Evolutionary conservation across 92 coral and sea anemone species (phyloP), one percentile per base, ranked within the genome.

Genomic region (Siderastrea siderea): DNA sequence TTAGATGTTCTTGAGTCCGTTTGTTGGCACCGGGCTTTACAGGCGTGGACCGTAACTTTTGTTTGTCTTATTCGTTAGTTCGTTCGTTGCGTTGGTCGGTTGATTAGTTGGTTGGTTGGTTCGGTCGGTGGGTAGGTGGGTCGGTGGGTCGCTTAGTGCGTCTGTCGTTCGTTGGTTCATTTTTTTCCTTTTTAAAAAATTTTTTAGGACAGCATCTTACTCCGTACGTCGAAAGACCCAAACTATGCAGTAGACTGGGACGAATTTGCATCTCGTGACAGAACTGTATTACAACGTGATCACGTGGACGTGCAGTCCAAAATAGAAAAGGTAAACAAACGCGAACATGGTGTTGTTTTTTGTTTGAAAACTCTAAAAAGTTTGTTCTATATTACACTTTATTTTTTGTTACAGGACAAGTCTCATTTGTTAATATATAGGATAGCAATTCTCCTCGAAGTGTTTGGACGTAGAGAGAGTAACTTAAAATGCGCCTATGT

Each of bases 171-270:
- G 5, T 57, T 61, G 26, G 8, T 54, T 47, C 3, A 51, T 44
- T 6, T 3, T 60, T 57, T 63, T 69, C 2, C 12, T 46, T 15
- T 5, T 47, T 38, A 26, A 26, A 26, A 26, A 19, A 6, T 64
- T 61, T 10, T 50, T 11, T 50, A 95, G 98, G 96, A 95, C 9
- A 95, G 61, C 80, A 79, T 95, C 10, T 84, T 95, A 46, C 88
- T 95, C 63, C 92, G 96, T 1, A 88, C 95, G 1, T 89, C 93
- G 38, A 91, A 89, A 38, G 94, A 95, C 79, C 96, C 95, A 1
- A 89, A 91, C 44, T 87, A 73, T 71, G 53, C 77, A 16, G 84
- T 93, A 17, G 92, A 95, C 74, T 93, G 96, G 96, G 91, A 87
- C 2, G 68, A 38, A 47, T 95, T 95, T 83, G 96, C 91, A 16